Evolutionary conservation across 2,797 vertebrate species (phyloP), one percentile per base, ranked within the genome.

Genomic region (Lithobates sylvaticus): DNA sequence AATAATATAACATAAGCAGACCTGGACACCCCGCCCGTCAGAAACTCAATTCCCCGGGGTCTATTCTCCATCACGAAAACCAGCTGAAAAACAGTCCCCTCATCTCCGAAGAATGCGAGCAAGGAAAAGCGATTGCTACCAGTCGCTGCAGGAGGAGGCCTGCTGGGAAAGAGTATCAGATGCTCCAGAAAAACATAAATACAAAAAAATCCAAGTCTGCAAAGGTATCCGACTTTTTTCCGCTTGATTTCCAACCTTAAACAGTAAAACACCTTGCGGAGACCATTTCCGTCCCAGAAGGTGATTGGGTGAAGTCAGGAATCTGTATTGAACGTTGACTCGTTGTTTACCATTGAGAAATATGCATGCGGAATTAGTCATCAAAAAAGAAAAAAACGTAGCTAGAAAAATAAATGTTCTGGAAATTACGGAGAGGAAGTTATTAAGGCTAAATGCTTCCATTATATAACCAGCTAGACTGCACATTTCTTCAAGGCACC

Each of bases 51-150:
- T 77, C 88, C 83, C 87, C 70, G 0, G 0, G 75, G 76, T 47
- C 50, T 72, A 8, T 83, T 26, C 34, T 32, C 3, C 7, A 50
- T 78, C 71, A 10, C 42, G 69, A 78, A 78, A 8, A 1, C 7
- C 69, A 73, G 69, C 42, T 80, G 86, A 84, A 88, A 90, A 88
- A 83, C 68, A 86, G 72, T 76, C 84, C 82, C 87, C 87, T 80
- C 47, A 78, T 79, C 75, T 74, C 82, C 85, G 21, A 86, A 88
- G 86, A 88, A 80, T 36, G 78, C 84, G 74, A 6, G 0, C 71
- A 29, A 0, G 32, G 21, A 74, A n/a, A 80, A 81, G 67, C 26
- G 10, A 5, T 84, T 80, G 84, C 69, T 23, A 76, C 0, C 84
- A 81, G 44, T 75, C 64, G 32, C 36, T 26, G 42, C 21, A 26